Evolutionary conservation across 64 coral and sea anemone genomes (phyloP).

Genomic region (Montipora capricornis): DNA sequence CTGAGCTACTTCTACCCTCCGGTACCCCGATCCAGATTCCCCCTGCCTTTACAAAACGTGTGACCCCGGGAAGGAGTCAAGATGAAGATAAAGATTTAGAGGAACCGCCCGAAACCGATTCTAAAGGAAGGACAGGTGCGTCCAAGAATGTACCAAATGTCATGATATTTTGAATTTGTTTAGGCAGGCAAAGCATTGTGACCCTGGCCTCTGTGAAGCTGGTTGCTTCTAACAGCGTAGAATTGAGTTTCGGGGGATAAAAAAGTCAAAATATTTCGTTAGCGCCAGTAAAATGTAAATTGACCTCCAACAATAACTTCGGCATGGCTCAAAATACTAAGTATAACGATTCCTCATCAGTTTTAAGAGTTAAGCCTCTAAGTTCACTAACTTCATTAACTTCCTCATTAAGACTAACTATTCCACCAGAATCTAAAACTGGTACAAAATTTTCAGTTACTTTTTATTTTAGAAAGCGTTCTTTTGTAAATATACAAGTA

Average conservation of each 20-base stretch:
- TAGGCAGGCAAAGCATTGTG: background rate
- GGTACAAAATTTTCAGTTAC: too few relatives aligned
- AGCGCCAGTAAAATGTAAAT: too few relatives aligned
- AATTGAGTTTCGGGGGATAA: too few relatives aligned
- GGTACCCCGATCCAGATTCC: slow-evolving; percentile 12
- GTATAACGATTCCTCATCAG: too few relatives aligned
- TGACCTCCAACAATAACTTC: too few relatives aligned
- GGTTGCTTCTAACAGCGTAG: too few relatives aligned
- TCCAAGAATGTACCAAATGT: too few relatives aligned
- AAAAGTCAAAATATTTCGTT: too few relatives aligned
- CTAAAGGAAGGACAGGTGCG: slow-evolving; percentile 20
- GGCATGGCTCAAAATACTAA: too few relatives aligned
- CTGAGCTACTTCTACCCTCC: slow-evolving; percentile 23
- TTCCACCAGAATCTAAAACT: background rate
- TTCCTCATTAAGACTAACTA: background rate
- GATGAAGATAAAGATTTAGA: slow-evolving; percentile 27
- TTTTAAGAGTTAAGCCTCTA: background rate
- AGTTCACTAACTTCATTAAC: background rate
- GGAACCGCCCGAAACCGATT: background rate
- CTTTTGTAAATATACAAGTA: too few relatives aligned
- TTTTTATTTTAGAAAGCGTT: too few relatives aligned
- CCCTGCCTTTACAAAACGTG: background rate
- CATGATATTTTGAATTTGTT: background rate
- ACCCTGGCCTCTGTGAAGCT: too few relatives aligned
- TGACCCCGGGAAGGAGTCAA: background rate